Conservation (phyloP, 2,888 invertebrate species). For the Tinea pellionella region DNA sequence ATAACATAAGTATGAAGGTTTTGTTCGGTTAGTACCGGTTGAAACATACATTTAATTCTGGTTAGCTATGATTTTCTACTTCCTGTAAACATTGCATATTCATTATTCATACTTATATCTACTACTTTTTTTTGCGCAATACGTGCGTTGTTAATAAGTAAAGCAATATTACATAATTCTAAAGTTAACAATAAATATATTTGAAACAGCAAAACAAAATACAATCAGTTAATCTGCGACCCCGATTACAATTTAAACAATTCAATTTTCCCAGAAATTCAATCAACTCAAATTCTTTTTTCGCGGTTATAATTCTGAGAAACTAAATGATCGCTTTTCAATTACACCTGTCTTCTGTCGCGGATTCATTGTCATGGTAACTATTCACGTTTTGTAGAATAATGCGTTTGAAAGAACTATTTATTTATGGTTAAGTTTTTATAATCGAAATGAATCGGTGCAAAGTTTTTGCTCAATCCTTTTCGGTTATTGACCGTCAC, state of each 20-base stretch:
- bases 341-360: conserved; percentile 18
- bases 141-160: background rate
- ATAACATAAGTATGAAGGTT: background rate
- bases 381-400: conserved; percentile 24
- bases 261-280: conserved; percentile 18
- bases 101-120: too few species aligned
- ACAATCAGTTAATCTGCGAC: background rate
- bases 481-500: conserved; percentile 23
- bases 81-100: too few species aligned
- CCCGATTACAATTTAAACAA: background rate
- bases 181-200: background rate
- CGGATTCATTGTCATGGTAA: conserved; percentile 21
- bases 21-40: background rate
- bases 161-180: background rate
- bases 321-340: conserved; percentile 25
- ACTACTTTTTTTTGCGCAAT: too few species aligned
- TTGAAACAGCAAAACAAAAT: conserved; percentile 1
- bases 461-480: conserved; percentile 25
- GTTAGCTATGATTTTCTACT: background rate
- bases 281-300: conserved; percentile 18
- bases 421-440: conserved; percentile 25
- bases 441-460: conserved; percentile 11
- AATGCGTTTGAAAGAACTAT: conserved; percentile 22
- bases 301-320: conserved; percentile 22
- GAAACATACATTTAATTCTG: background rate